A percentile compares a stretch with the other conserved stretches of the same genome.
Conservation (phyloP, 2,797 vertebrate species). For the Anabacerthia variegaticeps region DNA sequence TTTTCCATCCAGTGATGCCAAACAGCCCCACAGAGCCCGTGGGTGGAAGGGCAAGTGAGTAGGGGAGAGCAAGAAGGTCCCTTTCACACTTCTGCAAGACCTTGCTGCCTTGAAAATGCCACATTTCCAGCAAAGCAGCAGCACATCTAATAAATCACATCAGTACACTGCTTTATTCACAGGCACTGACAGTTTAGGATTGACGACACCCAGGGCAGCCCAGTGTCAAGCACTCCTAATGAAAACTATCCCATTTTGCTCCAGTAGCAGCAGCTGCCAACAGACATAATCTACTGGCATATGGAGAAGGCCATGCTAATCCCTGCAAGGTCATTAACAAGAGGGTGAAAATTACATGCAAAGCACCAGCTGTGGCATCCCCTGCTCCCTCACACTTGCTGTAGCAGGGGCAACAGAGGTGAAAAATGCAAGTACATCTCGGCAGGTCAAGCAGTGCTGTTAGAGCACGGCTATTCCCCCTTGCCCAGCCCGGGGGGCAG, state of each 20-base stretch:
- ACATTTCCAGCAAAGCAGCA: conserved; percentile 51
- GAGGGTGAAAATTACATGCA: conserved; percentile 72
- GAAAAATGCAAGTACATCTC: not conserved
- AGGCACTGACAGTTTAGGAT: conserved; percentile 73
- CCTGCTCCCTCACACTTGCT: conserved; percentile 65
- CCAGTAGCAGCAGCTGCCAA: conserved; percentile 69
- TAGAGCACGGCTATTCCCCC: not conserved
- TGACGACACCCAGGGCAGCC: conserved; percentile 73
- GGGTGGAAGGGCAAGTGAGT: not conserved
- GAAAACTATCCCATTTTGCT: conserved; percentile 75
- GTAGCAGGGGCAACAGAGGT: conserved; percentile 48
- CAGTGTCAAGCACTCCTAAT: conserved; percentile 73
- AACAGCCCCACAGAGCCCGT: not conserved
- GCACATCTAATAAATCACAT: conserved; percentile 69
- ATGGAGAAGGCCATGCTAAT: conserved; percentile 74
- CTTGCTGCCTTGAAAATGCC: conserved; percentile 24
- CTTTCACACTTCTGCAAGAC: conserved; percentile 45
- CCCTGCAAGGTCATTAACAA: conserved; percentile 76
- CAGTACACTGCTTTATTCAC: conserved; percentile 54
- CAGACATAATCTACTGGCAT: conserved; percentile 71
- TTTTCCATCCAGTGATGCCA: not conserved
- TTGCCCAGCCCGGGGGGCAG: not conserved
- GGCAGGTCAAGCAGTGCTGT: not conserved
- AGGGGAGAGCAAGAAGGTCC: not conserved
- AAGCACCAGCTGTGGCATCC: conserved; percentile 71